Percentiles rank a stretch among this genome's conserved stretches.
phyloP scores from a whole-genome alignment of 2,113 vertebrate species.

The Odocoileus hemionus region DNA sequence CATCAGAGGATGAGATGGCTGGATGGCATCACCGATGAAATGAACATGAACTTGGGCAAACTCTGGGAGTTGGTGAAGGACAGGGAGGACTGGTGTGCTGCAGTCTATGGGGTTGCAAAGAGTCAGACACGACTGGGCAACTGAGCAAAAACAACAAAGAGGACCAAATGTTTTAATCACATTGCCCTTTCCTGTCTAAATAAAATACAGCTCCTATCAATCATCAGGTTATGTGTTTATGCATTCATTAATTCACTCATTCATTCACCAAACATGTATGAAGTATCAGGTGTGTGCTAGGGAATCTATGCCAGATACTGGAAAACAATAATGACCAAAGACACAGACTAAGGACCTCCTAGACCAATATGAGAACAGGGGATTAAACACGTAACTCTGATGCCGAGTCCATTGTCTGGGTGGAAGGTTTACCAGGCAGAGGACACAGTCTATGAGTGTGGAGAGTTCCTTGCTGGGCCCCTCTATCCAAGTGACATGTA shows the following conservation, averaged over 20 bases:
- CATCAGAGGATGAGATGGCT: neutral
- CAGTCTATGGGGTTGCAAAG: neutral
- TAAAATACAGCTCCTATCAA: neutral
- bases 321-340: neutral
- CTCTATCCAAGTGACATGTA: too few species aligned
- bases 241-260: rapidly evolving
- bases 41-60: neutral
- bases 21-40: neutral
- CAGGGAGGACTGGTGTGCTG: neutral
- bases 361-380: neutral
- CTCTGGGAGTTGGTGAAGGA: neutral
- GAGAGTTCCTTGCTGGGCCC: neutral
- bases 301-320: neutral
- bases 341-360: neutral
- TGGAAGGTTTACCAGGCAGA: rapidly evolving
- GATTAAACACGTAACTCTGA: rapidly evolving
- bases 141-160: neutral
- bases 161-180: neutral
- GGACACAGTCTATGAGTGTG: too few species aligned
- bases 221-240: rapidly evolving
- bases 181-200: neutral
- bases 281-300: too few species aligned
- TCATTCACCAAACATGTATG: neutral
- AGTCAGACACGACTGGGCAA: neutral
- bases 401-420: rapidly evolving